phyloP scores from a whole-genome alignment of 2,113 vertebrate genomes.

The Macquaria ambigua region DNA sequence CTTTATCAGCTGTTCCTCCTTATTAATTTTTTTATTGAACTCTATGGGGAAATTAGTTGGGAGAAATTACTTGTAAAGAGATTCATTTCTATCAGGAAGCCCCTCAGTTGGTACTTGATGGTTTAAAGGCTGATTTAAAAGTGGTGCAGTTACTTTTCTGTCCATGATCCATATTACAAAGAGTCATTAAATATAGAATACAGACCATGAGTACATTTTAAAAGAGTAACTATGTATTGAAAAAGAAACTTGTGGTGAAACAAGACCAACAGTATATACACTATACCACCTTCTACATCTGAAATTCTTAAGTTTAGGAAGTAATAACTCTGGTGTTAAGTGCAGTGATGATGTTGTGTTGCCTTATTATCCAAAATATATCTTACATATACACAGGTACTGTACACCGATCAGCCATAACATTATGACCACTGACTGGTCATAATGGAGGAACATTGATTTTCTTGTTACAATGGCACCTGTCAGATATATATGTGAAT shows the following conservation, averaged over 20 bases:
- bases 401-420: background rate
- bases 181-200: conserved; percentile 11
- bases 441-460: too few species aligned
- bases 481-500: too few species aligned
- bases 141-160: conserved; percentile 35
- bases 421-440: too few species aligned
- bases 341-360: background rate
- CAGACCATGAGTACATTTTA: background rate
- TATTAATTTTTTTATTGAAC: conserved; percentile 78
- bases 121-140: conserved; percentile 64
- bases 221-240: background rate
- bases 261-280: background rate
- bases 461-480: too few species aligned
- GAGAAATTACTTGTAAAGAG: conserved; percentile 76
- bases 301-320: background rate
- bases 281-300: background rate
- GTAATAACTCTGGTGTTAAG: background rate
- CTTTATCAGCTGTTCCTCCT: conserved; percentile 76
- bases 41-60: conserved; percentile 78
- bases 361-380: background rate
- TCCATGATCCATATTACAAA: conserved; percentile 23
- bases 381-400: background rate
- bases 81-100: conserved; percentile 63
- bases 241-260: background rate
- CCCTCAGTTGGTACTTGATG: conserved; percentile 53